Evolutionary conservation across 2,113 vertebrate genomes (phyloP), one percentile per base, ranked within the genome.

Genomic region (Archocentrus centrarchus): DNA sequence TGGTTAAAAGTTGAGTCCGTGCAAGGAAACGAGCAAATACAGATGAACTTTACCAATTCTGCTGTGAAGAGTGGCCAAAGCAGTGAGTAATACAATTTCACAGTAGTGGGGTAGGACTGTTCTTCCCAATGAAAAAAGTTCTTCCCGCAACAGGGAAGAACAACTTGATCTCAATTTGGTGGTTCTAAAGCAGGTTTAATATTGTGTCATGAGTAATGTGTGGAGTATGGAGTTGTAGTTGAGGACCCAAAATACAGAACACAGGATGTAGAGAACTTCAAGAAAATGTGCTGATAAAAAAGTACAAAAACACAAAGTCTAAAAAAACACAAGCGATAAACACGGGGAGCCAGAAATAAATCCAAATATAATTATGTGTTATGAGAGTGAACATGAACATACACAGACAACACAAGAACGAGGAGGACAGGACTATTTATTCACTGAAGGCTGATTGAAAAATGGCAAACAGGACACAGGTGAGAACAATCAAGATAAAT

Each of bases 51-150:
- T 8, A 8, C 20, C 11, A 63, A 11, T 37, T 62, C 60, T 62
- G 9, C 60, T 32, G 35, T 0, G 1, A 62, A 1, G 7, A 37
- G 37, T 9, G 37, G 62, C 39, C 0, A 14, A 22, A 64, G 0
- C 1, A 64, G 37, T 37, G 37, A 37, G 37, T 37, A 37, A 9
- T 37, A 37, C 7, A 37, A 37, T 37, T 37, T 37, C 6, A 9
- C 37, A 37, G 37, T 37, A 37, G 37, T 37, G 37, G 37, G 37
- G 7, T 37, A 9, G 37, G 37, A 9, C 37, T 37, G 8, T 37
- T 32, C 32, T 32, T 32, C 32, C 32, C 32, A 32, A 32, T 32
- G 32, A 32, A 32, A 32, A 32, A 32, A 6, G 32, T 32, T 32
- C 6, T 32, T 32, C 32, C 9, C 41, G 41, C 41, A 44, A 44